These are phyloP conservation scores for Mactromeris polynyma DNA, from an alignment of 2,888 invertebrate genomes.

Conservation along the genomic window DNA sequence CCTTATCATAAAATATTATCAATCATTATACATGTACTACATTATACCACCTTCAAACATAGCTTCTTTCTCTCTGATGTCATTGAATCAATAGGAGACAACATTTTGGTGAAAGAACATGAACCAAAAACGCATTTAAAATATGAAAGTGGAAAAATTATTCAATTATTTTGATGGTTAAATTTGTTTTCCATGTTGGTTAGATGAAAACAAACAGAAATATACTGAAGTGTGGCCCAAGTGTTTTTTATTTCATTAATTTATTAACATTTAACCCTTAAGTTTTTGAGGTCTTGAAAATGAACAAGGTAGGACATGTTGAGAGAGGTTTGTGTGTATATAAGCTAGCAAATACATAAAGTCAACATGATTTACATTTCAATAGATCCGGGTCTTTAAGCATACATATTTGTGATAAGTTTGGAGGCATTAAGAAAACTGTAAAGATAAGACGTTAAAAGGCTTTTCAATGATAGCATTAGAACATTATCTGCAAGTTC, in stretches of 20 bases:
- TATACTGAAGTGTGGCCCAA: too few relatives aligned
- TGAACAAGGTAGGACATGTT: conserved; percentile 48
- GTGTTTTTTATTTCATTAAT: neutral
- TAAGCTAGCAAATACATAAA: conserved; percentile 32
- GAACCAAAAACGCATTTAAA: too few relatives aligned
- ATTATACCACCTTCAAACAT: too few relatives aligned
- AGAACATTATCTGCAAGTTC: conserved; percentile 26
- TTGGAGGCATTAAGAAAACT: conserved; percentile 41
- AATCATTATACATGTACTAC: too few relatives aligned
- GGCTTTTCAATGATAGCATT: conserved; percentile 22
- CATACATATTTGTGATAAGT: conserved; percentile 49
- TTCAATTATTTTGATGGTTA: neutral
- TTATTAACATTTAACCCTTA: conserved; percentile 18
- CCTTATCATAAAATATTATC: neutral
- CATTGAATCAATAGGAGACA: neutral
- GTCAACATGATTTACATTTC: conserved; percentile 58
- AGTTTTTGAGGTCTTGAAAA: neutral
- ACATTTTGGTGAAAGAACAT: neutral
- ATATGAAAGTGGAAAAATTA: neutral
- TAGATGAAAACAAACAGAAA: too few relatives aligned
- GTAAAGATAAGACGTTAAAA: conserved; percentile 52
- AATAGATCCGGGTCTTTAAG: conserved; percentile 38
- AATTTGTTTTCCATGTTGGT: too few relatives aligned
- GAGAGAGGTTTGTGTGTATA: conserved; percentile 19
- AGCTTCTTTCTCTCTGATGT: neutral